Base-by-base conservation (phyloP, 2,113 vertebrate species). In the Xenopus laevis region DNA sequence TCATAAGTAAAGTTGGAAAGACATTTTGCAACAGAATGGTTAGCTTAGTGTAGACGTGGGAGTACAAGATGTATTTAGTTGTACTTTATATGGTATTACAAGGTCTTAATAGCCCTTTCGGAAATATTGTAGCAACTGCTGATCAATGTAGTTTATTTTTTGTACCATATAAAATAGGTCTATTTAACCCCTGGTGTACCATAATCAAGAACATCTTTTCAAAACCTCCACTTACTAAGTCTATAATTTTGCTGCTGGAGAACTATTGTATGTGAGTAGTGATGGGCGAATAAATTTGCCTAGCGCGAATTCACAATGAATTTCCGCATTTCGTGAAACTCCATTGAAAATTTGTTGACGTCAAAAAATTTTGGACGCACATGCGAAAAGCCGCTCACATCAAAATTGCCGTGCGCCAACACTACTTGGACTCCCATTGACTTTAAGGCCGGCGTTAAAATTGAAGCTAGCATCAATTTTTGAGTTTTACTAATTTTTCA, bases 1-100 rank as follows among this genome's bases (percentile, higher is more conserved):
- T 63, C 73, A 63, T 76, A 76, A 76, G 73, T 52, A 76, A 68
- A 63, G 73, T 68, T 76, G 21, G 73, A 76, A 76, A 66, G 73
- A 69, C 46, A 76, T 69, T 76, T 76, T 63, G 66, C 58, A 69
- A 52, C 66, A 76, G 66, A 76, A 69, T 69, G 27, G 66, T 76
- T 76, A 76, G 46, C 73, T 76, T 69, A 76, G 58, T 76, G 66
- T 45, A 76, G 73, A 57, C 66, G 17, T 68, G 73, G 66, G 73
- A 76, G 73, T 68, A 75, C 66, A 63, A 69, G 58, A 76, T 76
- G 73, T 69, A 64, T 74, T 69, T 76, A 69, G 73, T 63, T 7
- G 59, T 63, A 55, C 66, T 76, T 76, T 76, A 76, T 76, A 69
- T 69, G 73, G 30, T 69, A 57, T 76, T 76, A 63, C 58, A 69